Evolutionary conservation across 2,113 vertebrate genomes (phyloP).

Genomic region (Limnothrissa miodon): DNA sequence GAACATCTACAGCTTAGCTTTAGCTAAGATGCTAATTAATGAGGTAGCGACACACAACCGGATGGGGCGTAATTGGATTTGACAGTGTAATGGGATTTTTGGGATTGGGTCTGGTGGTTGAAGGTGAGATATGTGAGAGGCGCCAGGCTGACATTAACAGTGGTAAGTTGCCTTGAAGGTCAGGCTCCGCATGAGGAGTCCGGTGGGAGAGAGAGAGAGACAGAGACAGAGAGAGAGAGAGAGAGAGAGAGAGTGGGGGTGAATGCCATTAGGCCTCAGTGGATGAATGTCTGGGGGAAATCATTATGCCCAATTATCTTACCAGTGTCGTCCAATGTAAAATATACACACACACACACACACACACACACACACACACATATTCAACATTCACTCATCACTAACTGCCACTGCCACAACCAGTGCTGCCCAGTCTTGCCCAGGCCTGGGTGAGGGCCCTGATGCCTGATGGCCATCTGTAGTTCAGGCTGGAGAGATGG

Average conservation of each 20-base stretch:
- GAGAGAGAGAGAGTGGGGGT: background rate
- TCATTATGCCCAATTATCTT: background rate
- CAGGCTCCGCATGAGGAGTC: background rate
- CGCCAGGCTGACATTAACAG: background rate
- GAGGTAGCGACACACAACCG: background rate
- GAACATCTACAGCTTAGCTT: background rate
- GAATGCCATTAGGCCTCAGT: background rate
- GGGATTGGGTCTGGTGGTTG: background rate
- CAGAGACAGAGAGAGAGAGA: background rate
- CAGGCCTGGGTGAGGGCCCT: too few relatives aligned
- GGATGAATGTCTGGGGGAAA: background rate
- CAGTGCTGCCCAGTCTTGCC: background rate
- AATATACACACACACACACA: background rate
- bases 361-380: background rate
- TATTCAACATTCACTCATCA: too few relatives aligned
- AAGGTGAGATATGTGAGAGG: background rate
- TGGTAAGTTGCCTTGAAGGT: background rate
- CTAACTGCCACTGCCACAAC: too few relatives aligned
- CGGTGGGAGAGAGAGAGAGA: background rate
- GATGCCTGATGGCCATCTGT: background rate
- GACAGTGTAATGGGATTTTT: background rate
- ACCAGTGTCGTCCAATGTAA: background rate
- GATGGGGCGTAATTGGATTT: slow-evolving; percentile 5
- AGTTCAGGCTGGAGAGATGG: background rate
- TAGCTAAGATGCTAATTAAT: background rate